Evolutionary conservation across 2,797 vertebrate genomes (phyloP).

Genomic region (Columba guinea): DNA sequence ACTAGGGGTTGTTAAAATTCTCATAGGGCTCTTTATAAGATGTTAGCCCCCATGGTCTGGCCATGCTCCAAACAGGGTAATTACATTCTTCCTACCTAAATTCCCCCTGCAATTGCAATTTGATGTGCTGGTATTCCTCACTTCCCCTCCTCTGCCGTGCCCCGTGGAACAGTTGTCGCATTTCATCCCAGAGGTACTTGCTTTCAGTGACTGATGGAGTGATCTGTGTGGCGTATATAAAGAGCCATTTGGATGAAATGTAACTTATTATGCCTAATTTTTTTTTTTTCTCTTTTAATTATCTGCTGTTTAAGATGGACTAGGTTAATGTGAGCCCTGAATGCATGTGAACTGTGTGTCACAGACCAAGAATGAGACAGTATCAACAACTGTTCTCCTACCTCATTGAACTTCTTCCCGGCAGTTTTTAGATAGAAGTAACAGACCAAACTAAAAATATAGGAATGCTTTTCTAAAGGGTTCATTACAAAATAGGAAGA

Average conservation of each 20-base stretch:
- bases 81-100: constrained; percentile 77
- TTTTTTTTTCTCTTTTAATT: background rate
- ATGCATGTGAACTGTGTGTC: background rate
- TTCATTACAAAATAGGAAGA: background rate
- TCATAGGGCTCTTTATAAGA: constrained; percentile 67
- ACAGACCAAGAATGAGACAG: background rate
- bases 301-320: background rate
- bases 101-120: constrained; percentile 74
- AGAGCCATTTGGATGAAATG: constrained; percentile 37
- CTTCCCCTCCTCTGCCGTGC: constrained; percentile 63
- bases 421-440: background rate
- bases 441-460: background rate
- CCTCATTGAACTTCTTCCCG: background rate
- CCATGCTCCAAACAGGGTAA: constrained; percentile 67
- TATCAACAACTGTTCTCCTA: background rate
- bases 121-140: constrained; percentile 73
- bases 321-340: background rate
- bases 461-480: background rate
- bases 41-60: constrained; percentile 66
- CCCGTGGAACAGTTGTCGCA: constrained; percentile 68
- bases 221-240: constrained; percentile 26
- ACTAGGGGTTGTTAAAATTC: constrained; percentile 65
- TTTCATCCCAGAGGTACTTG: constrained; percentile 70
- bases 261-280: constrained; percentile 10
- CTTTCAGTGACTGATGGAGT: constrained; percentile 54